phyloP scores from a whole-genome alignment of 2,888 invertebrate species.

The Tetrapedia diversipes region DNA sequence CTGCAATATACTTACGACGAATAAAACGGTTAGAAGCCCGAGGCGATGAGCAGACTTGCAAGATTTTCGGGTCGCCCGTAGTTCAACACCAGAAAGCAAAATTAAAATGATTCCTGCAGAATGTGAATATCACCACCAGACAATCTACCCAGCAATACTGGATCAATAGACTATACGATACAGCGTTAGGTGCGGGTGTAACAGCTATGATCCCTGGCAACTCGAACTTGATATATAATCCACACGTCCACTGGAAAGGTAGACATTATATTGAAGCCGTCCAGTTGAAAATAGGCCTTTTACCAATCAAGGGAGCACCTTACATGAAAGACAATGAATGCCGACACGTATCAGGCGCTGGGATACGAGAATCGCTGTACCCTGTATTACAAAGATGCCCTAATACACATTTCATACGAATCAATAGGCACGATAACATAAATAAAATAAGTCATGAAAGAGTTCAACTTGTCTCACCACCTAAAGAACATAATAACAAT shows the following conservation, averaged over 20 bases:
- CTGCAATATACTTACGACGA: not conserved
- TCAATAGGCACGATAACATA: too few species aligned
- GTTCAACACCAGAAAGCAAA: not conserved
- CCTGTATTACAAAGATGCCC: not conserved
- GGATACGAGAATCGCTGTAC: not conserved
- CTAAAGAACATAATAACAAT: not conserved
- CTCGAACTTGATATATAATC: not conserved
- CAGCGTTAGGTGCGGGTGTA: not conserved
- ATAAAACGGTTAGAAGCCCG: not conserved
- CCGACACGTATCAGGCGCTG: not conserved
- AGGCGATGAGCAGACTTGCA: not conserved
- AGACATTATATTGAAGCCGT: not conserved
- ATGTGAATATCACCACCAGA: not conserved
- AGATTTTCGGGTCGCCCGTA: not conserved
- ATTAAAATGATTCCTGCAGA: not conserved
- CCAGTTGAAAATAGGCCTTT: too few species aligned
- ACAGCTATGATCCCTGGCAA: not conserved
- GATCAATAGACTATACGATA: not conserved
- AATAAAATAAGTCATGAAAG: not conserved
- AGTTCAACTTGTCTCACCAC: too few species aligned
- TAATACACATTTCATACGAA: not conserved
- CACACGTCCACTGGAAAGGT: not conserved
- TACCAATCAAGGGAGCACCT: too few species aligned
- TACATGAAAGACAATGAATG: not conserved
- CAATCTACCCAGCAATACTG: not conserved